Base-by-base conservation (phyloP, 2,888 invertebrate species). In the Ditylenchus weischeri region DNA sequence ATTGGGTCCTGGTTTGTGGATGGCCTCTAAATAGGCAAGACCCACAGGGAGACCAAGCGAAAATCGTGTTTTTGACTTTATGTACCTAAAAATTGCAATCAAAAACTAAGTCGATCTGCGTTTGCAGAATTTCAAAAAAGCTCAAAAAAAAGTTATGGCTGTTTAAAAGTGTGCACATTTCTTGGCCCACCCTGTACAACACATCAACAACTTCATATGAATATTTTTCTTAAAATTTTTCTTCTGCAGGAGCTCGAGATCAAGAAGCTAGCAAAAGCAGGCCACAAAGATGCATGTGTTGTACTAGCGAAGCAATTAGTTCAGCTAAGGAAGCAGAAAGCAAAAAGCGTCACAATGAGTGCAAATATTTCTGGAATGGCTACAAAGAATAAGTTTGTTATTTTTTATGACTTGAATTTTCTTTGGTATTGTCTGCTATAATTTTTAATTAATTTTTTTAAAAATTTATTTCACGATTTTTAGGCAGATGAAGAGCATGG, bases 241-340 rank as follows among this genome's bases (percentile, higher is more conserved):
- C 43, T 8, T 62, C 84, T 86, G 23, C 81, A 91, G 89, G 90
- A 91, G 86, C 85, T 88, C 84, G 92, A 93, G 84, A 93, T 93
- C 62, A 91, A 90, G 83, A 91, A 91, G 80, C 88, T 90, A 84
- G 93, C 92, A 0, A 90, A 90, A 80, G 88, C 90, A 80, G 92
- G 92, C 10, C 90, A 93, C 81, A 90, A 89, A 80, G 91, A 91
- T 80, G 85, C 84, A 79, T 75, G 82, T 78, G 61, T 80, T 11
- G 87, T 91, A 73, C 85, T 93, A 75, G 93, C 93, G 0, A 93
- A 93, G 83, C 93, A 93, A 84, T 84, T 94, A 64, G 88, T 93
- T 0, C 89, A 90, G 80, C 83, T 93, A 69, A 87, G 93, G 63
- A 92, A 92, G 84, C 92, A 93, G 83, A 92, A 91, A 83, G 89